Evolutionary conservation across 2,888 invertebrate species (phyloP).

Genomic region (Prostheceraeus crozeri): DNA sequence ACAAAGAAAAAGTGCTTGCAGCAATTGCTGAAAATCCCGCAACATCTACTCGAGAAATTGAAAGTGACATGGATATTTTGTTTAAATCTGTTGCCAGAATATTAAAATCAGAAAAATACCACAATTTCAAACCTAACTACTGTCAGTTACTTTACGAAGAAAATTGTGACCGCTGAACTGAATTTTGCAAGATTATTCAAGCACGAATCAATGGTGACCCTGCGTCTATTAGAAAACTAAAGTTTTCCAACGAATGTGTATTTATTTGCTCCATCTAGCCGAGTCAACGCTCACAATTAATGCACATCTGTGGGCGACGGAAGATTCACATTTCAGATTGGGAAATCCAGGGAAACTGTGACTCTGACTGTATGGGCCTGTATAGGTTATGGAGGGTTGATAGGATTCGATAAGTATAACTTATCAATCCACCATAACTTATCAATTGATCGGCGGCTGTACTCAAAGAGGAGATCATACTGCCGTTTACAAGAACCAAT

Average conservation of each 20-base stretch:
- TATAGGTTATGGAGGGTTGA: constrained; percentile 23
- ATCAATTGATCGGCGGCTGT: constrained; percentile 7
- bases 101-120: constrained; percentile 14
- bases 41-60: too few relatives aligned
- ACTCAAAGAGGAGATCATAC: constrained; percentile 26
- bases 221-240: constrained; percentile 11
- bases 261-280: too few relatives aligned
- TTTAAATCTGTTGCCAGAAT: constrained; percentile 15
- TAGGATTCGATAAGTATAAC: neutral
- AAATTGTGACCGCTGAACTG: constrained; percentile 1
- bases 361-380: constrained; percentile 15
- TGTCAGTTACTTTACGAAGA: constrained; percentile 8
- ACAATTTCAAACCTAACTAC: constrained; percentile 20
- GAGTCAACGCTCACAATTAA: too few relatives aligned
- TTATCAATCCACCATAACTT: neutral
- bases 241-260: constrained; percentile 18
- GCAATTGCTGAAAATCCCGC: constrained; percentile 18
- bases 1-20: constrained; percentile 16
- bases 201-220: constrained; percentile 22
- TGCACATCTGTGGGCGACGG: constrained; percentile 14
- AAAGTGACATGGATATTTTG: neutral
- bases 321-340: constrained; percentile 18
- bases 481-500: constrained; percentile 15
- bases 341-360: constrained; percentile 19
- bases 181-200: constrained; percentile 21